Evolutionary conservation across 2,113 vertebrate genomes (phyloP).

Genomic region (Artemisiospiza belli): DNA sequence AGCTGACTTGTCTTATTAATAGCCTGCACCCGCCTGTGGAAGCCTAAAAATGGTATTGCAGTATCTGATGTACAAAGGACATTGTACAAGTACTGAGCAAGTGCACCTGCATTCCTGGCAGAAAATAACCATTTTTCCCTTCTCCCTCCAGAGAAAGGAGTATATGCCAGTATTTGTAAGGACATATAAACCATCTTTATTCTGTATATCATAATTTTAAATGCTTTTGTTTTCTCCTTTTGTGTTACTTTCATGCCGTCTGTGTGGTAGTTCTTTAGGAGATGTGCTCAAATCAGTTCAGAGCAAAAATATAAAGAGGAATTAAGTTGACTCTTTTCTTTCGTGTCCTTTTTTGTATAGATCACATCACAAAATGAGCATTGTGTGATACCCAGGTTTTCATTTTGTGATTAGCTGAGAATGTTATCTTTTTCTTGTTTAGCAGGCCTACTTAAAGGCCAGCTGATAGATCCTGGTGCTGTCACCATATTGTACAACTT

Average conservation of each 20-base stretch:
- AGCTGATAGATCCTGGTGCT: not conserved
- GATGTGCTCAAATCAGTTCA: not conserved
- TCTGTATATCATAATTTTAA: not conserved
- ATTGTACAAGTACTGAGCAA: not conserved
- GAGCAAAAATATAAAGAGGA: not conserved
- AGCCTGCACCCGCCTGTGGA: conserved; percentile 56
- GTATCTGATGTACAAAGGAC: conserved; percentile 52
- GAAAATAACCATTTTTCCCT: not conserved
- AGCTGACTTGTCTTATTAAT: conserved; percentile 62
- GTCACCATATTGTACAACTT: not conserved
- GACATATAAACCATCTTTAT: not conserved
- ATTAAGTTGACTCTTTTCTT: not conserved
- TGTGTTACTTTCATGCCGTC: not conserved
- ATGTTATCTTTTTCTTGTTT: not conserved
- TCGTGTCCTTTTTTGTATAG: not conserved
- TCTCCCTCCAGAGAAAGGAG: not conserved
- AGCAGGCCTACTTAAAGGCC: not conserved
- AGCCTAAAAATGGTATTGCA: conserved; percentile 67
- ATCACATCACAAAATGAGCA: not conserved
- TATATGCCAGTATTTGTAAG: not conserved
- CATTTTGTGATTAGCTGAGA: not conserved
- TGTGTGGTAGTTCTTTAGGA: not conserved
- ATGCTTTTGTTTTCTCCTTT: not conserved
- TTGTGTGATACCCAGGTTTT: not conserved
- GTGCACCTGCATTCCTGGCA: not conserved